Conservation (phyloP, 2,888 invertebrate species). For the Polyommatus icarus region DNA sequence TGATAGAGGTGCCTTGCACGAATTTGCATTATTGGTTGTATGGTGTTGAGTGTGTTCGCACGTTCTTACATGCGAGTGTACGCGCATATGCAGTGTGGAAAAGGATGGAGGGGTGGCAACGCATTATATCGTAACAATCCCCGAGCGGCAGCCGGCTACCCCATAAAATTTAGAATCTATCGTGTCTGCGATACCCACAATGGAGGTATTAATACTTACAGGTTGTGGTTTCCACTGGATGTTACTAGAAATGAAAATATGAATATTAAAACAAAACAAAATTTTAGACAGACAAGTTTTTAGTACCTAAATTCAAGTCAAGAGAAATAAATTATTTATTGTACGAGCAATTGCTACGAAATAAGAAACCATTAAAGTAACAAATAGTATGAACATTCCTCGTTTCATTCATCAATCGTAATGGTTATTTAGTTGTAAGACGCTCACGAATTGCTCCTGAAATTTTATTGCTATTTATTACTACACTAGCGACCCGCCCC, state of each 20-base stretch:
- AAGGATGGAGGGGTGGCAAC: too few relatives aligned
- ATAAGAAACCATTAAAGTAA: not conserved
- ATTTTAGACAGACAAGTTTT: not conserved
- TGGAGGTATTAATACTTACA: too few relatives aligned
- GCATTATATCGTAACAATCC: too few relatives aligned
- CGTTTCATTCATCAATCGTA: conserved; percentile 14
- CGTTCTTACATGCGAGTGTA: not conserved
- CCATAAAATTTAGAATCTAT: too few relatives aligned
- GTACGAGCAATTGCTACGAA: not conserved
- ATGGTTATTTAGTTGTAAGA: conserved; percentile 18
- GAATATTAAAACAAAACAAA: not conserved
- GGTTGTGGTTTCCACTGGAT: too few relatives aligned
- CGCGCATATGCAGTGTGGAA: not conserved
- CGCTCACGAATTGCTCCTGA: conserved; percentile 12
- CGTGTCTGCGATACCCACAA: too few relatives aligned
- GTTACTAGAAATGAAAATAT: not conserved
- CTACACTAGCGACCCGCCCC: too few relatives aligned
- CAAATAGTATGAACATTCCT: not conserved
- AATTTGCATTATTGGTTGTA: too few relatives aligned
- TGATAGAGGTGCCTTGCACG: too few relatives aligned
- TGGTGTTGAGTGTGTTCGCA: not conserved
- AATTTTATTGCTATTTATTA: conserved; percentile 55
- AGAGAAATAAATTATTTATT: not conserved
- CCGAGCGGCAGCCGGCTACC: too few relatives aligned
- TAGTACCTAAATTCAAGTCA: not conserved